Evolutionary conservation across 2,888 invertebrate genomes (phyloP).

Genomic region (Boloria euphrosyne): DNA sequence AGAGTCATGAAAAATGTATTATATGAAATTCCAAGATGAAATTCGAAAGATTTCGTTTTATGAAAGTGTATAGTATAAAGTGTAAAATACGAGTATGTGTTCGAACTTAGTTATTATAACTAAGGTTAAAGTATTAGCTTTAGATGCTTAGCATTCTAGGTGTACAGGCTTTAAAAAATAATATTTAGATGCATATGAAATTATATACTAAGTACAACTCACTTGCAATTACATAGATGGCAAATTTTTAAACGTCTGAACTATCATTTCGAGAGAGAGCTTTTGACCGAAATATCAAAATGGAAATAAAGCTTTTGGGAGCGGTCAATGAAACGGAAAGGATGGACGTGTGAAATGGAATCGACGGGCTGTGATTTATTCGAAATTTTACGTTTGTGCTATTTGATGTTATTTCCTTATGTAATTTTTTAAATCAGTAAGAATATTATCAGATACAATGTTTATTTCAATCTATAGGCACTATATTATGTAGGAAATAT

Average conservation of each 20-base stretch:
- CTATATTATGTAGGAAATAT: too few relatives aligned
- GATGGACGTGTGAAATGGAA: slow-evolving; percentile 55
- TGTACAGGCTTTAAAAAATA: too few relatives aligned
- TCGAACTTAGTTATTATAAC: too few relatives aligned
- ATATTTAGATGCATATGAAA: too few relatives aligned
- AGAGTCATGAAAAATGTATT: too few relatives aligned
- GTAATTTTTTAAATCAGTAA: slow-evolving; percentile 2
- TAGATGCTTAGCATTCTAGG: background rate
- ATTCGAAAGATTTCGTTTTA: too few relatives aligned
- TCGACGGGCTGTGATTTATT: slow-evolving; percentile 52
- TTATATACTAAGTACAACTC: background rate
- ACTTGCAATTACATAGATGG: background rate
- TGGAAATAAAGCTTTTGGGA: slow-evolving; percentile 62
- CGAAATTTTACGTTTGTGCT: slow-evolving; percentile 34
- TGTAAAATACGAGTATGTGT: too few relatives aligned
- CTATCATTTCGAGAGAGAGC: slow-evolving; percentile 26
- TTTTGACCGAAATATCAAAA: slow-evolving; percentile 42
- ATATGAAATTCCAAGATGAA: too few relatives aligned
- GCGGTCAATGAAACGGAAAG: slow-evolving; percentile 64
- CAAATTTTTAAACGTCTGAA: background rate
- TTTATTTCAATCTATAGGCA: too few relatives aligned
- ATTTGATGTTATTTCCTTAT: slow-evolving; percentile 11
- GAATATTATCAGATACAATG: background rate
- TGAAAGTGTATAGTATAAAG: too few relatives aligned
- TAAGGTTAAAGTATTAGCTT: too few relatives aligned